Conservation (phyloP, 2,113 vertebrate genomes). For the Onychostoma macrolepis region DNA sequence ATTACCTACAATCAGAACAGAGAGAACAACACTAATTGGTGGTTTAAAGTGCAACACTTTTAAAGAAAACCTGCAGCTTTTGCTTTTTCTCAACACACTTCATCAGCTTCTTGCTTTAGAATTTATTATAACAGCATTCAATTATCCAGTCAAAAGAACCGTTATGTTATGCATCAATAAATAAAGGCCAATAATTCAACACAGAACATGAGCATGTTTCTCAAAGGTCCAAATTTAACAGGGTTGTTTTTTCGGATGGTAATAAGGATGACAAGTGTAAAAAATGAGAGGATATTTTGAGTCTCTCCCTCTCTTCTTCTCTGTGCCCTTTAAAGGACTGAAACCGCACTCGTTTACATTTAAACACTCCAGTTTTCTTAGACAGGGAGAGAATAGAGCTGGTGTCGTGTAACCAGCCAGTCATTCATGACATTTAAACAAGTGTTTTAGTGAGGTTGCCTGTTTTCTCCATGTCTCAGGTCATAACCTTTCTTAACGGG, state of each 20-base stretch:
- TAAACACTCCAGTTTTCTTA: conserved; percentile 14
- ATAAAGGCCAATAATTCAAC: conserved; percentile 41
- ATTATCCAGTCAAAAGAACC: conserved; percentile 34
- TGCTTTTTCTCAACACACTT: conserved; percentile 10
- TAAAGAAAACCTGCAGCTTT: conserved; percentile 1
- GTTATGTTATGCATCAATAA: conserved; percentile 38
- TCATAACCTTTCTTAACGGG: conserved; percentile 21
- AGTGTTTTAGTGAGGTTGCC: conserved; percentile 2
- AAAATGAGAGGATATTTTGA: conserved; percentile 4
- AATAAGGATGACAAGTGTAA: background rate
- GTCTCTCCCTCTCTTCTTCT: background rate
- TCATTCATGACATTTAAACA: conserved; percentile 10
- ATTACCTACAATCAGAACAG: conserved; percentile 77
- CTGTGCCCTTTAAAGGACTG: conserved; percentile 42
- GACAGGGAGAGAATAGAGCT: background rate
- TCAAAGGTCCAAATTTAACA: background rate
- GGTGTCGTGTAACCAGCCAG: background rate
- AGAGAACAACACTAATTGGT: background rate
- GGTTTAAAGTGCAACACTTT: background rate
- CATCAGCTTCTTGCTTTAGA: background rate
- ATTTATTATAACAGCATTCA: conserved; percentile 34
- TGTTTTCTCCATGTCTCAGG: conserved; percentile 19
- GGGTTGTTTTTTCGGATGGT: background rate
- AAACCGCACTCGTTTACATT: conserved; percentile 37
- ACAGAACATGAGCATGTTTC: background rate